These are phyloP conservation scores for Pediacus dermestoides DNA, from an alignment of 2,888 invertebrate genomes.

Conservation along the genomic window DNA sequence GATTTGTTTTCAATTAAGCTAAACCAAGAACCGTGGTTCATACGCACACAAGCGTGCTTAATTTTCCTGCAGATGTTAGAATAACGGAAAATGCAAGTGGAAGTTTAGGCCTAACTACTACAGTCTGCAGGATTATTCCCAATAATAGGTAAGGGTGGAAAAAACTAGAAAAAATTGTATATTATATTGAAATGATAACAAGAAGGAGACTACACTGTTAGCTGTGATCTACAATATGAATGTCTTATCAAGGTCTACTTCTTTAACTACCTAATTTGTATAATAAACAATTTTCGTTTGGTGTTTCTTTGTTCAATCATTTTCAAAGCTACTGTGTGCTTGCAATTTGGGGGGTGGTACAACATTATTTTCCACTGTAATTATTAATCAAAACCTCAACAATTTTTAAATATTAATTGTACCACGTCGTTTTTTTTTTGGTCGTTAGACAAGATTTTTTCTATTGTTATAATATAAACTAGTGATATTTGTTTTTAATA, in stretches of 20 bases:
- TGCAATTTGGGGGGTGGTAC: no score
- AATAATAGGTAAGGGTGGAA: constrained; percentile 13
- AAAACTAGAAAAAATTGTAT: constrained; percentile 19
- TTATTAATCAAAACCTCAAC: no score
- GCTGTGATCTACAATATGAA: constrained; percentile 49
- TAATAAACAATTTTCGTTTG: constrained; percentile 19
- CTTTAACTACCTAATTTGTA: constrained; percentile 12
- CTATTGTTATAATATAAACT: constrained; percentile 17
- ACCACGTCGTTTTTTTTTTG: no score
- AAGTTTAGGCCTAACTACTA: no score
- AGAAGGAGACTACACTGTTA: constrained; percentile 47
- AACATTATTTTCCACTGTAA: no score
- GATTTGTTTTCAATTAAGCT: constrained; percentile 10
- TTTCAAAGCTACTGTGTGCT: constrained; percentile 31
- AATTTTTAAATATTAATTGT: no score
- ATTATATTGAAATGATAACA: constrained; percentile 33
- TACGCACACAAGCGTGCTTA: no score
- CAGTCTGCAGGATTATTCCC: constrained; percentile 34
- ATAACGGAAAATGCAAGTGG: no score
- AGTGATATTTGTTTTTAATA: constrained; percentile 40
- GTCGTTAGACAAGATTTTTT: no score
- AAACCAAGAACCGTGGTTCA: constrained; percentile 30
- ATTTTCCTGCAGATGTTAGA: constrained; percentile 35
- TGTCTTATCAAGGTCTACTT: constrained; percentile 35
- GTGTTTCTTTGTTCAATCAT: constrained; percentile 20